Evolutionary conservation across 2,888 invertebrate species (phyloP).

Genomic region (Lucinisca nassula): DNA sequence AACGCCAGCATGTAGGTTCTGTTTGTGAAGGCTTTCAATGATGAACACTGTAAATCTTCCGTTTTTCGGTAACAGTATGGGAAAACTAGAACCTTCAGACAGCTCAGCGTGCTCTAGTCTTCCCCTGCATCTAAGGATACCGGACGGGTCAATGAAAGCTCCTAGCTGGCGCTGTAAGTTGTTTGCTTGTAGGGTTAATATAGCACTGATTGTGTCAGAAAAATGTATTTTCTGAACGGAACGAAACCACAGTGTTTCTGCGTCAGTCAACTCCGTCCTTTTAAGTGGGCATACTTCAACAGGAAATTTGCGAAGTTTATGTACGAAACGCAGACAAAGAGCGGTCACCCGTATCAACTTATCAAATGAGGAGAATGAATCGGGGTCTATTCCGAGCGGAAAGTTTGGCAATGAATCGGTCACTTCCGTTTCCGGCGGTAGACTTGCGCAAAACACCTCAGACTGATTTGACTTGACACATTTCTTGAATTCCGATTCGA

Average conservation of each 20-base stretch:
- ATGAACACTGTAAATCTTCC: slow-evolving; percentile 42
- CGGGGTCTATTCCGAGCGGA: not conserved
- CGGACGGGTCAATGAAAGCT: too few relatives aligned
- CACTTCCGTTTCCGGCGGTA: not conserved
- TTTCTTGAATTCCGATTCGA: not conserved
- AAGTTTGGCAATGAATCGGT: not conserved
- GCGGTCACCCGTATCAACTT: slow-evolving; percentile 45
- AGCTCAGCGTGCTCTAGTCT: not conserved
- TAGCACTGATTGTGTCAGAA: too few relatives aligned
- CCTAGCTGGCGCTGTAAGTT: too few relatives aligned
- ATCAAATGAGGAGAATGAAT: not conserved
- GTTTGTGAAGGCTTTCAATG: slow-evolving; percentile 47
- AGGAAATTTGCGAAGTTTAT: slow-evolving; percentile 9
- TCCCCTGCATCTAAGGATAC: too few relatives aligned
- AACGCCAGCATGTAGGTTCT: slow-evolving; percentile 43
- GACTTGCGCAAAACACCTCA: not conserved
- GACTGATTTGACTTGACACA: not conserved
- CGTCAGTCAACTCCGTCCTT: slow-evolving; percentile 18
- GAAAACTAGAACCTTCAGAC: not conserved
- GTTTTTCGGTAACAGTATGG: slow-evolving; percentile 34
- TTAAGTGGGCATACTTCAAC: not conserved
- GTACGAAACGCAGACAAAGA: slow-evolving; percentile 17
- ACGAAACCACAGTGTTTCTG: slow-evolving; percentile 33
- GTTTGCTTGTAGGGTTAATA: too few relatives aligned
- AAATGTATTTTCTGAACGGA: too few relatives aligned